Base-by-base conservation (phyloP, 2,797 vertebrate genomes). In the Tinamus major region DNA sequence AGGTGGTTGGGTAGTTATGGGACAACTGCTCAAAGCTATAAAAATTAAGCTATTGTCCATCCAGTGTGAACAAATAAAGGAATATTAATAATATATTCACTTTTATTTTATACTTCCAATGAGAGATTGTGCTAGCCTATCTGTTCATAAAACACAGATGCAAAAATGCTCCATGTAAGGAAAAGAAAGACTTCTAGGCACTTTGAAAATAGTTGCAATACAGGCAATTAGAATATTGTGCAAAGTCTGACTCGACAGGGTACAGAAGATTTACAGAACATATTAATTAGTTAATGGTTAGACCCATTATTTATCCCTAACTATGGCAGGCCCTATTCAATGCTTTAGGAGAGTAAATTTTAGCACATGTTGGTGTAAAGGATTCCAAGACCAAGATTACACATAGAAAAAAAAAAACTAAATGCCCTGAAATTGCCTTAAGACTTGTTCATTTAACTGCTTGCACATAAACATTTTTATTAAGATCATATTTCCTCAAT, bases 401-500 rank as follows among this genome's bases (percentile, higher is more conserved):
- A 33, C 37, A 55, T 18, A 3, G 16, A 3, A 85, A 79, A 92
- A 91, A 92, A 91, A 55, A 68, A 26, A 74, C 48, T 78, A n/a
- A 78, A 84, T 84, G 4, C 26, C 86, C 44, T 76, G 42, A 69
- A 91, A 85, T 12, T 81, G 6, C 27, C 27, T 81, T 71, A 84
- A 76, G 39, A 37, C 67, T 33, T 64, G 8, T 70, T 87, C 39
- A 91, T 90, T 79, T 79, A 89, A 72, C 64, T 89, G 44, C 29
- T 51, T 90, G 39, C 51, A 20, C 53, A 39, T 13, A 62, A 41
- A 41, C 37, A 79, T 65, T 85, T 87, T 84, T 89, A 72, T 79
- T 71, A 83, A 77, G 42, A 67, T 62, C 37, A 62, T 49, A 91
- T 93, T 91, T 85, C 29, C 55, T 89, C 89, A 71, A 42, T 41